These are phyloP conservation scores for Nesogale talazaci DNA, from an alignment of 2,113 vertebrate genomes.

Conservation along the genomic window DNA sequence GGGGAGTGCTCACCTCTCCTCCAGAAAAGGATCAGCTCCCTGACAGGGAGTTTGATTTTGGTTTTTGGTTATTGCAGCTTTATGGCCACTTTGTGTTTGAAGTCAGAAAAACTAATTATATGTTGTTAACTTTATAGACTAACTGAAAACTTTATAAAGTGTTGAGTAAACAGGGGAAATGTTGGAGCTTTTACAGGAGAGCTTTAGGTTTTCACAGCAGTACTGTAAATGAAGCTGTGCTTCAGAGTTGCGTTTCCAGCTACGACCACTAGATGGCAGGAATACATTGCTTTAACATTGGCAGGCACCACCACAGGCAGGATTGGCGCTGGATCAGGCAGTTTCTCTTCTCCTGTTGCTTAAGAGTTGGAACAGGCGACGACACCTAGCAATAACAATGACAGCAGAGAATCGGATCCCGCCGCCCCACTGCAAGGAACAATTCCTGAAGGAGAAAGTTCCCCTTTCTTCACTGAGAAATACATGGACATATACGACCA, in stretches of 20 bases:
- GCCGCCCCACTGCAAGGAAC: not conserved
- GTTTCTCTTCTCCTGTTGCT: too few relatives aligned
- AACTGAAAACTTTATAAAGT: not conserved
- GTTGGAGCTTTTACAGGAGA: not conserved
- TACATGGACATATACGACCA: not conserved
- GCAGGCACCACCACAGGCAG: not conserved
- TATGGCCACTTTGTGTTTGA: too few relatives aligned
- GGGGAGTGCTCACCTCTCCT: too few relatives aligned
- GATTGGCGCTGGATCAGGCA: too few relatives aligned
- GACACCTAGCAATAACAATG: too few relatives aligned
- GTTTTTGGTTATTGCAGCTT: too few relatives aligned
- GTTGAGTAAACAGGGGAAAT: not conserved
- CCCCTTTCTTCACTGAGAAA: not conserved
- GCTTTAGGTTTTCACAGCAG: too few relatives aligned
- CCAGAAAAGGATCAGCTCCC: too few relatives aligned
- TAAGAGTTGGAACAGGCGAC: too few relatives aligned
- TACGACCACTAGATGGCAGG: conserved; percentile 82
- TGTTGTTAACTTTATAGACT: not conserved
- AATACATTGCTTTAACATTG: conserved; percentile 53
- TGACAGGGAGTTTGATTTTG: too few relatives aligned
- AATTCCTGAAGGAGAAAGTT: not conserved
- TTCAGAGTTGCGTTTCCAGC: not conserved
- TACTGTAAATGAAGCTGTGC: too few relatives aligned
- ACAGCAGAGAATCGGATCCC: too few relatives aligned
- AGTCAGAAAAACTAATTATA: not conserved